Conservation (phyloP, 1,140 invertebrate genomes). For the Contarinia nasturtii region DNA sequence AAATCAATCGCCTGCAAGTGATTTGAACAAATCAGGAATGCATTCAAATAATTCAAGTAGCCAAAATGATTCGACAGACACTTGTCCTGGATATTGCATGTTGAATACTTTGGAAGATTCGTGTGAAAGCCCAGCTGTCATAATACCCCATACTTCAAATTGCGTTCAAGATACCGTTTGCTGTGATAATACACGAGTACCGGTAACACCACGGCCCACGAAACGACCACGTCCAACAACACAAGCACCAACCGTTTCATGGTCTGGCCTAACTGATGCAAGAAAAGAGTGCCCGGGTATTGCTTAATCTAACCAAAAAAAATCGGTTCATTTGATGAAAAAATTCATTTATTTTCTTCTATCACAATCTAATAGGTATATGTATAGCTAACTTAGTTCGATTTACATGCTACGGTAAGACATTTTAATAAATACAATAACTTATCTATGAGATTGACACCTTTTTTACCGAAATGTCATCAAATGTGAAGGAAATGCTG, state of each 20-base stretch:
- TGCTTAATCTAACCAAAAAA: constrained; percentile 21
- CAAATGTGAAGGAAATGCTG: constrained; percentile 51
- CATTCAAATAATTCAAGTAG: too few relatives aligned
- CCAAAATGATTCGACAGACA: constrained; percentile 27
- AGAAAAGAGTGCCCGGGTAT: constrained; percentile 10
- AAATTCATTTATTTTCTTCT: too few relatives aligned
- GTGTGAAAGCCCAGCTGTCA: constrained; percentile 54
- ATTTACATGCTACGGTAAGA: constrained; percentile 73
- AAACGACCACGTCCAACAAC: constrained; percentile 24
- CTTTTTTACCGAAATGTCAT: constrained; percentile 2
- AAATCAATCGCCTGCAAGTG: too few relatives aligned
- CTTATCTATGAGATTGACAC: neutral
- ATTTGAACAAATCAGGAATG: too few relatives aligned
- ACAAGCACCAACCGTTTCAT: constrained; percentile 1
- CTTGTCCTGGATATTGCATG: constrained; percentile 65
- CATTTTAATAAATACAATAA: too few relatives aligned
- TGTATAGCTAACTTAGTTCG: constrained; percentile 75
- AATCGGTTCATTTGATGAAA: too few relatives aligned
- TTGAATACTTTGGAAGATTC: constrained; percentile 61
- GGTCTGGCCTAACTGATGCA: constrained; percentile 26
- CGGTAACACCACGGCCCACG: constrained; percentile 3
- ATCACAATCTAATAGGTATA: constrained; percentile 73
- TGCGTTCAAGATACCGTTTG: constrained; percentile 55
- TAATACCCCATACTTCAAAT: constrained; percentile 50
- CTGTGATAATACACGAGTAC: constrained; percentile 45